Evolutionary conservation across 37 sponge, comb jelly and placozoan genomes (phyloP), one percentile per base, ranked within the genome.

Genomic region (Beroe forskalii): DNA sequence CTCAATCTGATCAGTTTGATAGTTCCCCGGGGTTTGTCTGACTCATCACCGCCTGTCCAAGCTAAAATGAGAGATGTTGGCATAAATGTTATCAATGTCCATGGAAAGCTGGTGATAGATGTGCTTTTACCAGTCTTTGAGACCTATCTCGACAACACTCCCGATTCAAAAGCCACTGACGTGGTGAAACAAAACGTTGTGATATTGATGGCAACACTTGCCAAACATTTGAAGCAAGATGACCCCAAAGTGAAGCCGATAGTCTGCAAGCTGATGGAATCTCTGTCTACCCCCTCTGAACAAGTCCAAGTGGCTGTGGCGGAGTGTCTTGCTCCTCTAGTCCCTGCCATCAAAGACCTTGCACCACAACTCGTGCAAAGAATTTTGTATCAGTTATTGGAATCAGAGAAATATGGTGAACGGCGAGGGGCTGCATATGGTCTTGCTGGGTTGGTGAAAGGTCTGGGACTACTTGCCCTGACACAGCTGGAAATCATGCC

Each of bases 341-440:
- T 95, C 12, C 62, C 93, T 8, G 83, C 92, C 31, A 86, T 99
- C 48, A 96, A 94, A 76, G 63, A 69, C 27, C 91, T 94, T 6
- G 95, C 96, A 24, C 91, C 92, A 32, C 90, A 93, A 0, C 92
- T 95, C 42, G 90, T 99, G 23, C 60, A 89, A 36, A 92, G 92
- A 17, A 93, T 99, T 1, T 90, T 99, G 44, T 91, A 96, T 24
- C 90, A 96, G 94, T 93, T 99, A 35, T 67, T 99, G 35, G 93
- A 95, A 28, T 91, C 93, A 39, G 90, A 93, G 35, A 92, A 91
- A 20, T 99, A 94, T 91, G 95, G 94, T 6, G 93, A 94, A 89
- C 76, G 99, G 0, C 91, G 91, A 42, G 99, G 99, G 36, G 97
- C 97, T 38, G 96, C 99, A n/a, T 96, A 96, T 91, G 99, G 99